Evolutionary conservation across 53 echinoderm and acorn worm species (phyloP), one percentile per base, ranked within the genome.

Genomic region (Paracentrotus lividus): DNA sequence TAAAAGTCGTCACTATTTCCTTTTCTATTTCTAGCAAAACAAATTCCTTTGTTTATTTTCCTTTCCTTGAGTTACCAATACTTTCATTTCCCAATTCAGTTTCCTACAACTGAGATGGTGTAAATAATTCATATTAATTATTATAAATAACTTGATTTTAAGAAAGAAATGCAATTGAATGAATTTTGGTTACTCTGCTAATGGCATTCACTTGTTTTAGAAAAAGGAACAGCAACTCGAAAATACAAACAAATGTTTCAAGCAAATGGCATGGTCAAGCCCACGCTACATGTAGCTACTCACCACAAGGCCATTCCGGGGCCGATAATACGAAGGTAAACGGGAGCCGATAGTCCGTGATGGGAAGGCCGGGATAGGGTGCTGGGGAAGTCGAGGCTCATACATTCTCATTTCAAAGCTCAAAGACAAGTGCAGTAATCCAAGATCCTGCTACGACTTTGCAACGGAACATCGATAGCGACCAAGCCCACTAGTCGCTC

Each of bases 261-360:
- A 2, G 56, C 56, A 56, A 86, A 34, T 34, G 32, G 33, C 29
- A 86, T 13, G 56, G 32, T 86, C 86, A 86, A 55, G 38, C 86
- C 86, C 86, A 38, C 57, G 53, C 56, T 32, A n/a, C n/a, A n/a
- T n/a, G n/a, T n/a, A 81, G 9, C 26, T 27, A 86, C 86, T 86
- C 38, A 86, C 86, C 86, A 54, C 33, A 56, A 86, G 32, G 54
- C 85, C 85, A 55, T 86, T 86, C 4, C 86, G 53, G 86, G 86
- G 86, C 14, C 86, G 86, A 56, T 86, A 86, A 23, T 86, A 86
- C 14, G 86, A 86, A 56, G 86, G 86, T 86, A 86, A 86, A 53
- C 86, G 86, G 86, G 86, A 86, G 86, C 86, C 86, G 86, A 54
- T 56, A 86, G 86, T 86, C 86, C 86, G 56, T 38, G 86, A 86